Evolutionary conservation across 2,113 vertebrate species (phyloP).

Genomic region (Planiliza haematocheilus): DNA sequence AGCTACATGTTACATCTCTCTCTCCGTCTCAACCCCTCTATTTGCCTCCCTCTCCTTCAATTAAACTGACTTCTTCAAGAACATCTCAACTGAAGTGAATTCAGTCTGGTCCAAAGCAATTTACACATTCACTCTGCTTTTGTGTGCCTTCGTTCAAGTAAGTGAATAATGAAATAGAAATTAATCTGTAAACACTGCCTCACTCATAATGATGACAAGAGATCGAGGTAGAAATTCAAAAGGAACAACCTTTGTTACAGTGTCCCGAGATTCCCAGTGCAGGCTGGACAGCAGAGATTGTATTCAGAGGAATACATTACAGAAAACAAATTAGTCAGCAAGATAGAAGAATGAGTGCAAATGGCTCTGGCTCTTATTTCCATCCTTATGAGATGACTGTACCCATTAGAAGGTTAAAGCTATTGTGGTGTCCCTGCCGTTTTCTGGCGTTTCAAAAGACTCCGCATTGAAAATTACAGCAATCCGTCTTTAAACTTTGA

Average conservation of each 20-base stretch:
- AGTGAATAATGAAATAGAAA: constrained; percentile 7
- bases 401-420: constrained; percentile 75
- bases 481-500: constrained; percentile 71
- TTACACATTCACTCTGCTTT: constrained; percentile 19
- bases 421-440: constrained; percentile 57
- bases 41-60: constrained; percentile 23
- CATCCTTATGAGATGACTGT: constrained; percentile 69
- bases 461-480: constrained; percentile 61
- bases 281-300: constrained; percentile 38
- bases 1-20: constrained; percentile 32
- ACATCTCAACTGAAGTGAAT: constrained; percentile 15
- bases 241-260: constrained; percentile 13
- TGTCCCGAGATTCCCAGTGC: constrained; percentile 33
- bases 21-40: constrained; percentile 13
- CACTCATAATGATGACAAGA: constrained; percentile 24
- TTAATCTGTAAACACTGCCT: constrained; percentile 31
- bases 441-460: constrained; percentile 43
- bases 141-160: background rate
- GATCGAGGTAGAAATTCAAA: constrained; percentile 19
- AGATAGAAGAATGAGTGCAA: constrained; percentile 63
- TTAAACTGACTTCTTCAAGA: constrained; percentile 28
- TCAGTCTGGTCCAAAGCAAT: constrained; percentile 25
- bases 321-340: constrained; percentile 74
- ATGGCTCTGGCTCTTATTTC: constrained; percentile 63
- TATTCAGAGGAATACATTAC: constrained; percentile 65